phyloP scores from a whole-genome alignment of 2,113 vertebrate genomes.

The Poeciliopsis prolifica region DNA sequence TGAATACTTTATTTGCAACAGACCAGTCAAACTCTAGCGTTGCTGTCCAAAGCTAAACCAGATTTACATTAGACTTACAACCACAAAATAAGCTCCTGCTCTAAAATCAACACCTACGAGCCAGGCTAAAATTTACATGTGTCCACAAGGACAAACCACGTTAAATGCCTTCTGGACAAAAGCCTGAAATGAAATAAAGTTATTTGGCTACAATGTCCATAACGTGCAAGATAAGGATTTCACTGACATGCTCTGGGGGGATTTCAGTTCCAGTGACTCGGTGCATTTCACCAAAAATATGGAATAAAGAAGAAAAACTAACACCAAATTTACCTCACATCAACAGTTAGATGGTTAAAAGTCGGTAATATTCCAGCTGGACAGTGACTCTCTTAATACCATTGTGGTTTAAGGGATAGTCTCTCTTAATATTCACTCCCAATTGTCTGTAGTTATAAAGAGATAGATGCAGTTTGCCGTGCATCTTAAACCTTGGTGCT shows the following conservation, averaged over 20 bases:
- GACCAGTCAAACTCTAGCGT: neutral
- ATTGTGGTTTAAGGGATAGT: slow-evolving; percentile 30
- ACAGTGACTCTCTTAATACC: neutral
- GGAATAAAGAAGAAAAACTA: neutral
- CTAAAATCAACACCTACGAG: neutral
- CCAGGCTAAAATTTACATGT: neutral
- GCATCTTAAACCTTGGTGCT: slow-evolving; percentile 41
- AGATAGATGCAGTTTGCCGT: slow-evolving; percentile 46
- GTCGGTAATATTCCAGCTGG: neutral
- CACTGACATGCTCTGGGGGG: neutral
- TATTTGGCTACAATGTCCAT: neutral
- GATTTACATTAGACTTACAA: neutral
- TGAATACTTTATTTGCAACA: too few relatives aligned
- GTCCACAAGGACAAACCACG: neutral
- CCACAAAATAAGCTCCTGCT: neutral
- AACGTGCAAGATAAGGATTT: neutral
- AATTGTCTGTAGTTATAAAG: slow-evolving; percentile 36
- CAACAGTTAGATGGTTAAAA: neutral
- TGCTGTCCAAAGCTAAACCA: neutral
- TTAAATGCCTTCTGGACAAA: neutral
- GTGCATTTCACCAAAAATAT: neutral
- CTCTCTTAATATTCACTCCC: slow-evolving; percentile 30
- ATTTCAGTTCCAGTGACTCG: too few relatives aligned
- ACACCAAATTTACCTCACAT: neutral
- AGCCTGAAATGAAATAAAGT: neutral